Percentiles rank a stretch among this genome's conserved stretches.
Conservation (phyloP, 2,797 vertebrate species). For the Amblyopsis hoosieri region DNA sequence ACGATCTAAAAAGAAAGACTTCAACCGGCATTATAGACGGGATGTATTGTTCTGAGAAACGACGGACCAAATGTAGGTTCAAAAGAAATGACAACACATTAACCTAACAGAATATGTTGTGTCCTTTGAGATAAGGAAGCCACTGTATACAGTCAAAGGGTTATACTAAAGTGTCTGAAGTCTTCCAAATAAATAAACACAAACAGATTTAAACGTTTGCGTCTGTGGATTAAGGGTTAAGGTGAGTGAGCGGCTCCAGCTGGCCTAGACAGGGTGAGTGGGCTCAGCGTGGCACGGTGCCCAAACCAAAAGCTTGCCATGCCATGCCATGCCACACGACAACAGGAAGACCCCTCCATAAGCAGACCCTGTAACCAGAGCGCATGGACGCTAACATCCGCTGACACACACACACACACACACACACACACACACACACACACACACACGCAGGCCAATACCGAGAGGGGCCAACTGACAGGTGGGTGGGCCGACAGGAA, state of each 20-base stretch:
- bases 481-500: not conserved
- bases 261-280: slow-evolving; percentile 58
- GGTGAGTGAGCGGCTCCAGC: slow-evolving; percentile 48
- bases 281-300: slow-evolving; percentile 60
- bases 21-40: no score
- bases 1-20: no score
- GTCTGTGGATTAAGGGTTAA: slow-evolving; percentile 56
- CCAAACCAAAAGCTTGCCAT: slow-evolving; percentile 33
- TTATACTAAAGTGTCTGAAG: no score
- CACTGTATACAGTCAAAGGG: no score
- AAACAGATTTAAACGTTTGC: not conserved
- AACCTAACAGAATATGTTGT: no score
- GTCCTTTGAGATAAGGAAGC: no score
- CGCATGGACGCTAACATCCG: not conserved
- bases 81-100: no score
- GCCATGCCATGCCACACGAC: slow-evolving; percentile 50
- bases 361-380: slow-evolving; percentile 39
- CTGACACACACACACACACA: not conserved
- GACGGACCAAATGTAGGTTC: no score
- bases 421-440: not conserved
- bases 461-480: not conserved
- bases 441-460: slow-evolving; percentile 11
- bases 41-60: no score
- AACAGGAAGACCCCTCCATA: slow-evolving; percentile 42
- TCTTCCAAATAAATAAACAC: slow-evolving; percentile 9